Base-by-base conservation (phyloP, 1,140 invertebrate species). In the Ceratosolen solmsi region DNA sequence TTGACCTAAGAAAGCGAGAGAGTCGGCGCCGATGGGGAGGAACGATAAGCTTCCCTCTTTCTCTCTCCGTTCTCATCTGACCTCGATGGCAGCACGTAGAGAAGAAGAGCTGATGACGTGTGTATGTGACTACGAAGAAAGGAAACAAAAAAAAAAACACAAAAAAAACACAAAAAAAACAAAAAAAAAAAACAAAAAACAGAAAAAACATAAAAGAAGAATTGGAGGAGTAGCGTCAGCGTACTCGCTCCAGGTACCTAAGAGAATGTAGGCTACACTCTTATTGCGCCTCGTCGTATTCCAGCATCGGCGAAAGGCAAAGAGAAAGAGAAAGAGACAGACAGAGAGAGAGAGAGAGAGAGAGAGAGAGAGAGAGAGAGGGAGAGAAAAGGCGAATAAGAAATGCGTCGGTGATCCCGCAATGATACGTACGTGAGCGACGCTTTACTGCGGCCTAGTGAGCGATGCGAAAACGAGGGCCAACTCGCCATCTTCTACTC, bases 1-100 rank as follows among this genome's bases (percentile, higher is more conserved):
- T 73, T 80, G 78, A 73, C 78, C 78, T 73, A 73, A 73, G 78
- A 80, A 72, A 46, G 79, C 56, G 70, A 68, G 60, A 49, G 56
- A 46, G 49, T 20, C 38, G 20, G 58, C 60, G 72, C 60, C 73
- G 80, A 81, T 81, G 80, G 80, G 71, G 73, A 70, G 49, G 30
- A 70, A 71, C 72, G 80, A 81, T 81, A 81, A 81, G 70, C 60
- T 73, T 41, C 74, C 41, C 56, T 41, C 51, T 38, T 36, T 56
- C 63, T 65, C 58, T 11, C 2, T 30, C 63, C 38, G n/a, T 38
- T 20, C 38, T 25, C 70, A 49, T 71, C 38, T 49, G 70, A 20
- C 70, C 49, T 36, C 54, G 70, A 73, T 41, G 41, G 25, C 63
- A 41, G 71, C 79, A 80, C 79, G 71, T 80, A 74, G 60, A 49